Evolutionary conservation across 2,888 invertebrate species (phyloP).

Genomic region (Stenodera caucasica): DNA sequence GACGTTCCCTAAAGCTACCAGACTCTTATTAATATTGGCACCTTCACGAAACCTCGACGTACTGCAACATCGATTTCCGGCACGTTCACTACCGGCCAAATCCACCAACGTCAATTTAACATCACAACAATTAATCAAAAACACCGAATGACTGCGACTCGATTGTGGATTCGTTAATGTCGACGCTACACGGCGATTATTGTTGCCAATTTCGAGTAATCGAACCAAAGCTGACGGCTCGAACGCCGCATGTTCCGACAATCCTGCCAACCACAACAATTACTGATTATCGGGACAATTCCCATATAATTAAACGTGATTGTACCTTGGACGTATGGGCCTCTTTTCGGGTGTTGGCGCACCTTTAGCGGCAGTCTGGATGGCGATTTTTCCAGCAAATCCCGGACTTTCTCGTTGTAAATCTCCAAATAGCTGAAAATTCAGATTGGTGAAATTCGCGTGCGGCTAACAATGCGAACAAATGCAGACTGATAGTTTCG

Average conservation of each 20-base stretch:
- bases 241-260: conserved; percentile 64
- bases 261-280: conserved; percentile 55
- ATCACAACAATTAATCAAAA: conserved; percentile 67
- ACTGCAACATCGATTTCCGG: conserved; percentile 56
- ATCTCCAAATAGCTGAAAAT: conserved; percentile 63
- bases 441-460: conserved; percentile 11
- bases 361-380: conserved; percentile 61
- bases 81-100: conserved; percentile 71
- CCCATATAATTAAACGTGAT: neutral
- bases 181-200: conserved; percentile 68
- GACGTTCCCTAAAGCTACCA: conserved; percentile 80
- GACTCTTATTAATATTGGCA: conserved; percentile 76
- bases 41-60: conserved; percentile 63
- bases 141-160: conserved; percentile 73
- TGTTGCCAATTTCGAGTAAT: conserved; percentile 64
- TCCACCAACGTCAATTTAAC: conserved; percentile 67
- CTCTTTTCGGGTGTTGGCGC: conserved; percentile 75
- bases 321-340: conserved; percentile 79
- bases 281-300: neutral
- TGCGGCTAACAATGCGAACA: conserved; percentile 20
- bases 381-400: conserved; percentile 58
- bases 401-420: conserved; percentile 72
- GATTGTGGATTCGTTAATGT: conserved; percentile 72
- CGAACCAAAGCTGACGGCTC: conserved; percentile 62
- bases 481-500: conserved; percentile 19